Conservation (phyloP, 2,113 vertebrate genomes). For the Sciurus niger region DNA sequence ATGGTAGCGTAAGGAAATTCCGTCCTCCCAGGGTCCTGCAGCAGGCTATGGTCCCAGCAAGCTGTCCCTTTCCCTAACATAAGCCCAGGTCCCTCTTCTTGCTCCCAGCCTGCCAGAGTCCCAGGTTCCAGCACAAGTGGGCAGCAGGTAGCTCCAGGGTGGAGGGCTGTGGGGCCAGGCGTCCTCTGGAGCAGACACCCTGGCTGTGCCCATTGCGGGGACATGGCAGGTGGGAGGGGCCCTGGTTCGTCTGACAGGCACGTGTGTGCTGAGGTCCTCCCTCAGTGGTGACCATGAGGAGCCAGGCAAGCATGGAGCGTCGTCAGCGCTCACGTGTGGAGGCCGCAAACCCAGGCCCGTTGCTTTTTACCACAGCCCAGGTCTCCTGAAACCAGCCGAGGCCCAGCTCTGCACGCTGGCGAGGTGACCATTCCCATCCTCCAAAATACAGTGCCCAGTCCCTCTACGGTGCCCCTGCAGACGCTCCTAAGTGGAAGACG, state of each 20-base stretch:
- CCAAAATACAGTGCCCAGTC: neutral
- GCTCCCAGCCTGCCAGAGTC: too few relatives aligned
- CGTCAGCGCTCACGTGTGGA: rapidly evolving
- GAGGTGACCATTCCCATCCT: rapidly evolving
- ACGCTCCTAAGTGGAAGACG: too few relatives aligned
- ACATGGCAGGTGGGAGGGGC: too few relatives aligned
- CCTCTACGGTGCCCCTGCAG: too few relatives aligned
- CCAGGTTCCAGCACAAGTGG: neutral
- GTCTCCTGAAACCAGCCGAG: rapidly evolving
- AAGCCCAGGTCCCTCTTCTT: rapidly evolving
- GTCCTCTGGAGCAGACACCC: rapidly evolving
- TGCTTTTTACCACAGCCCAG: rapidly evolving
- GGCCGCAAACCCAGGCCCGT: neutral
- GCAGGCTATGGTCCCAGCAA: too few relatives aligned
- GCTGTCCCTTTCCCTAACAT: rapidly evolving
- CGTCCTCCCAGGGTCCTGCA: rapidly evolving
- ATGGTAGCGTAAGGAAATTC: neutral
- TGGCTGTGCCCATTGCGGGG: too few relatives aligned
- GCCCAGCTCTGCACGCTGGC: neutral
- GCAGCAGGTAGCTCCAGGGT: too few relatives aligned
- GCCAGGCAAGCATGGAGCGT: too few relatives aligned
- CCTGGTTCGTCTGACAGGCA: too few relatives aligned
- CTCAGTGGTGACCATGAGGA: neutral
- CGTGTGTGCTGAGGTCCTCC: too few relatives aligned
- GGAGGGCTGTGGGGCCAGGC: rapidly evolving